These are phyloP conservation scores for Acipenser transmontanus DNA, from an alignment of 2,797 vertebrate genomes.

Conservation along the genomic window DNA sequence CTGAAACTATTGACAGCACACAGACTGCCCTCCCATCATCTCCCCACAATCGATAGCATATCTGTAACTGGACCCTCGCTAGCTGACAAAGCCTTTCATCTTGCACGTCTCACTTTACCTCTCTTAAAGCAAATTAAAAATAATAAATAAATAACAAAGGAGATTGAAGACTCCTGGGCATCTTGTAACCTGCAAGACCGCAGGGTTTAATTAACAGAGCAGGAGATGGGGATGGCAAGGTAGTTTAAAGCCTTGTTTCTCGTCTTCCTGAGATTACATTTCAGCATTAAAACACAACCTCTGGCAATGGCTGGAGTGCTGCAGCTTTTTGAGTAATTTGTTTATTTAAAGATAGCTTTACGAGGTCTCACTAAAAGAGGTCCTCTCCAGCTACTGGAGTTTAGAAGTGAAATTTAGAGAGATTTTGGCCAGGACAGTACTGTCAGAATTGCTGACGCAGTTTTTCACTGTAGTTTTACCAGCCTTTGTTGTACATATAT, in stretches of 20 bases:
- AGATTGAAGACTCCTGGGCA: neutral
- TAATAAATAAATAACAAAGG: neutral
- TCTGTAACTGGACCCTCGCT: conserved; percentile 34
- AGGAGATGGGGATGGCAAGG: neutral
- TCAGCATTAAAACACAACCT: neutral
- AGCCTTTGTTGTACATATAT: too few species aligned
- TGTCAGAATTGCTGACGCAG: too few species aligned
- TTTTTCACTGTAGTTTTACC: too few species aligned
- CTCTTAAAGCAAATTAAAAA: neutral
- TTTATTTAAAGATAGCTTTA: conserved; percentile 1
- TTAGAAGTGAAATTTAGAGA: too few species aligned
- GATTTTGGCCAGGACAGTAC: too few species aligned
- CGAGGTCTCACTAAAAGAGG: neutral
- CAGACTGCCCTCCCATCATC: conserved; percentile 22
- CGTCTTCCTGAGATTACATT: neutral
- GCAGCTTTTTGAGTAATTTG: neutral
- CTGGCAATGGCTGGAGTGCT: neutral
- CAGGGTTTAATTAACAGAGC: conserved; percentile 2
- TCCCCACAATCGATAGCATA: conserved; percentile 32
- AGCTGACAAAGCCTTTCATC: neutral
- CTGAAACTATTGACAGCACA: conserved; percentile 36
- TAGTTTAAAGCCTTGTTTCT: neutral
- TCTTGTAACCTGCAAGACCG: neutral
- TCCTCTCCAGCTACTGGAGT: too few species aligned
- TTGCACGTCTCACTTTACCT: neutral